A percentile compares a stretch with the other conserved stretches of the same genome.
These are phyloP conservation scores for Microtus oregoni DNA, from an alignment of 2,113 vertebrate species.

Conservation along the genomic window DNA sequence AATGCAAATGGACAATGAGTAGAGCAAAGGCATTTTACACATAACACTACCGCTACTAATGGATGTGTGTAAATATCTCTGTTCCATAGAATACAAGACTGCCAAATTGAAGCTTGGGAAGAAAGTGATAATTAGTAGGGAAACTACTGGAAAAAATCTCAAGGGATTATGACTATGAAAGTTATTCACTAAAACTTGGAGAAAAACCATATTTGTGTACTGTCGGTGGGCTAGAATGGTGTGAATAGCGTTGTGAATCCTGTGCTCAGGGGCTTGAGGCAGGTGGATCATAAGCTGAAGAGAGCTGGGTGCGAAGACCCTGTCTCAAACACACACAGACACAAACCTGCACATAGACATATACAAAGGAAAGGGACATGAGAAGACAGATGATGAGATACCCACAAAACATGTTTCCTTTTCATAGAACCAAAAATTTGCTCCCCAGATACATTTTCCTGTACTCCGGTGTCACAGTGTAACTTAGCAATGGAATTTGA, in stretches of 20 bases:
- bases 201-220: background rate
- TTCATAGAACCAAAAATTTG: background rate
- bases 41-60: background rate
- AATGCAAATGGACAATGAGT: background rate
- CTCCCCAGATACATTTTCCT: background rate
- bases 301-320: background rate
- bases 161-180: background rate
- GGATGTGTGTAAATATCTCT: background rate
- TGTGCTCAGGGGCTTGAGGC: too few species aligned
- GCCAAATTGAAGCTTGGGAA: background rate
- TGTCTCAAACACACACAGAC: background rate
- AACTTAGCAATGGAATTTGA: background rate
- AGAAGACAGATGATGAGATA: background rate
- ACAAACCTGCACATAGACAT: background rate
- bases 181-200: background rate
- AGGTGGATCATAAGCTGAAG: background rate
- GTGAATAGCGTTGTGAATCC: background rate
- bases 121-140: background rate
- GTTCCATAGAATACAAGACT: constrained; percentile 10
- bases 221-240: background rate
- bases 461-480: background rate
- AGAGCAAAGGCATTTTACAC: background rate
- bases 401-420: background rate
- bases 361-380: background rate
- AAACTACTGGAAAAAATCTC: background rate